A percentile compares a stretch with the other conserved stretches of the same genome.
These are phyloP conservation scores for Euclidia mi DNA, from an alignment of 2,888 invertebrate genomes.

Conservation along the genomic window DNA sequence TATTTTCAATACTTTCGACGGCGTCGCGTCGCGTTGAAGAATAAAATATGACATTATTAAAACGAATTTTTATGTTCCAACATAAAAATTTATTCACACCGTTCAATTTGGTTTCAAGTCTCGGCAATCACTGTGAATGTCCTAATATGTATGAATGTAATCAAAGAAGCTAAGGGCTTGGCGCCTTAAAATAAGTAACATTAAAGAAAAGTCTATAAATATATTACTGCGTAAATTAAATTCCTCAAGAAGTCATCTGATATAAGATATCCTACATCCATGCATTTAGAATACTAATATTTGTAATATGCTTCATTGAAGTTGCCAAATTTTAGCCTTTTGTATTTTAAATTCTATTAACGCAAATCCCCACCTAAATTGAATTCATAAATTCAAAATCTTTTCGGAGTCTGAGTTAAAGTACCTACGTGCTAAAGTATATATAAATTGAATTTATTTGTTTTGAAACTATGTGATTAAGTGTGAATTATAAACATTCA, in stretches of 20 bases:
- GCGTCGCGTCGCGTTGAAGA: background rate
- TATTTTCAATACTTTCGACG: background rate
- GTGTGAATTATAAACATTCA: too few species aligned
- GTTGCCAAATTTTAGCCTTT: too few species aligned
- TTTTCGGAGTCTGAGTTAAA: too few species aligned
- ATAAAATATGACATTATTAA: conserved; percentile 23
- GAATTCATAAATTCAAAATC: too few species aligned
- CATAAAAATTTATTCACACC: conserved; percentile 28
- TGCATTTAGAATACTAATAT: too few species aligned
- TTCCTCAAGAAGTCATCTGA: background rate
- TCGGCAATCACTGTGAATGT: conserved; percentile 26
- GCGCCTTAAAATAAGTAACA: conserved; percentile 24
- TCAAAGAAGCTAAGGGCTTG: conserved; percentile 39
- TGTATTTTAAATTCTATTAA: too few species aligned
- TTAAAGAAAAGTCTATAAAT: conserved; percentile 28
- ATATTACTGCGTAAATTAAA: conserved; percentile 28
- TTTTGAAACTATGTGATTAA: too few species aligned
- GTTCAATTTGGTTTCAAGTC: conserved; percentile 39
- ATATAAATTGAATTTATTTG: too few species aligned
- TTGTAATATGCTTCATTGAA: too few species aligned
- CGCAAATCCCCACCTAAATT: too few species aligned
- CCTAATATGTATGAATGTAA: conserved; percentile 42
- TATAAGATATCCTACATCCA: too few species aligned
- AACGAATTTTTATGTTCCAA: conserved; percentile 19
- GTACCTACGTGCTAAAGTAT: too few species aligned